phyloP scores from a whole-genome alignment of 2,797 vertebrate species.

The Orestias chungarensis region DNA sequence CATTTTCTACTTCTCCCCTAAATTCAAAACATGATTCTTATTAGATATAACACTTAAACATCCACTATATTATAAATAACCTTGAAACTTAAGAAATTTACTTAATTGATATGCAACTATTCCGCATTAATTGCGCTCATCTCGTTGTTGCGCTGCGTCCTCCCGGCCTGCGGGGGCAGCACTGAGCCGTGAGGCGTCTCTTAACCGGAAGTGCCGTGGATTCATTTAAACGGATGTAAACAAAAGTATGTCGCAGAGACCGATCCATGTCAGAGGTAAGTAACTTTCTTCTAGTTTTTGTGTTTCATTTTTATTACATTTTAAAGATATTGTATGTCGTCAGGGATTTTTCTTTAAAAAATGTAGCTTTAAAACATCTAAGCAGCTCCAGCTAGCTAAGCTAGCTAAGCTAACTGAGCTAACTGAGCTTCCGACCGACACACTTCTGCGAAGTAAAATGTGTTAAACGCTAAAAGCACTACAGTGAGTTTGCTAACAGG shows the following conservation, averaged over 20 bases:
- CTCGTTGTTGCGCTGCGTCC: no score
- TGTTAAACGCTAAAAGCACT: neutral
- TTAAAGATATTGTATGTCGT: neutral
- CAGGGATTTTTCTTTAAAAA: neutral
- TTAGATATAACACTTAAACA: neutral
- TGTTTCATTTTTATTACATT: no score
- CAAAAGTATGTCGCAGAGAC: constrained; percentile 68
- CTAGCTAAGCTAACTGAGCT: constrained; percentile 21
- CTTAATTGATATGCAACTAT: no score
- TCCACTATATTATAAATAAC: no score
- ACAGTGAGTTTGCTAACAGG: no score
- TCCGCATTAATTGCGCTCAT: no score
- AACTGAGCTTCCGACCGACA: constrained; percentile 5
- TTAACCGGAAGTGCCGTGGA: neutral
- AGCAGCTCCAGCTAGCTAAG: constrained; percentile 5
- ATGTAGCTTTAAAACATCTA: neutral
- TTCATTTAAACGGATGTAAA: constrained; percentile 68
- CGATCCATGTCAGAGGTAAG: constrained; percentile 60
- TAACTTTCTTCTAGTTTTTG: neutral
- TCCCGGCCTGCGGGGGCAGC: constrained; percentile 22
- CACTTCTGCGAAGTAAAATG: no score
- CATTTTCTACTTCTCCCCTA: neutral
- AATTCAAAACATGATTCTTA: neutral
- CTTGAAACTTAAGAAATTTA: no score
- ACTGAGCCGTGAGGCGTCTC: neutral